These are phyloP conservation scores for Cercocebus atys DNA, from an alignment of 2,113 vertebrate species.

Conservation along the genomic window DNA sequence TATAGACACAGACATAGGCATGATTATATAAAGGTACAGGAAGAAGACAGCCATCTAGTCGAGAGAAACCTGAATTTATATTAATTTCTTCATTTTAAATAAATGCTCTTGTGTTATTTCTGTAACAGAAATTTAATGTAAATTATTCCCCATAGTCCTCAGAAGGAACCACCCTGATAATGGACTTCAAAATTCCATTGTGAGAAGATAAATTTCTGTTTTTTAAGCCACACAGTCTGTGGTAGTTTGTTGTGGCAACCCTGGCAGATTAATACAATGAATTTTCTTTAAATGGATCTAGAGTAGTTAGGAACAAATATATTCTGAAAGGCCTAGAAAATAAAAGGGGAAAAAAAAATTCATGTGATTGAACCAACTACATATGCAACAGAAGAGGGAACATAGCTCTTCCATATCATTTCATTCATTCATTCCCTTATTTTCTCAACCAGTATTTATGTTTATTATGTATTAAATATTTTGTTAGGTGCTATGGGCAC, in stretches of 20 bases:
- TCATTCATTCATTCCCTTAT: neutral
- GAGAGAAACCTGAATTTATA: too few relatives aligned
- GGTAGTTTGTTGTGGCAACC: neutral
- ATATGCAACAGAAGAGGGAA: neutral
- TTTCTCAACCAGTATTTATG: neutral
- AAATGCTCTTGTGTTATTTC: too few relatives aligned
- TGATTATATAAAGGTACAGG: neutral
- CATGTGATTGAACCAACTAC: neutral
- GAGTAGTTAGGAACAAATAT: neutral
- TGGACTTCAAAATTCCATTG: neutral
- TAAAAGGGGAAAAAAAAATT: neutral
- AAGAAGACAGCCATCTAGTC: neutral
- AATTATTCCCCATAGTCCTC: neutral
- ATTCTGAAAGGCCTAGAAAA: neutral
- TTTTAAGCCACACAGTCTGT: neutral
- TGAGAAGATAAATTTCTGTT: neutral
- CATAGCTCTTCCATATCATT: neutral
- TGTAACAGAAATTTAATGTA: too few relatives aligned
- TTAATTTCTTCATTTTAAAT: too few relatives aligned
- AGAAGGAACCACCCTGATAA: neutral
- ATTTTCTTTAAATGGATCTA: slow-evolving; percentile 10
- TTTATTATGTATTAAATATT: neutral
- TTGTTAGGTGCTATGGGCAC: neutral
- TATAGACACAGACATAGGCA: neutral
- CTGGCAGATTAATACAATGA: neutral